A percentile compares a stretch with the other conserved stretches of the same genome.
phyloP scores from a whole-genome alignment of 1,140 invertebrate genomes.

The Paracyclopina nana region DNA sequence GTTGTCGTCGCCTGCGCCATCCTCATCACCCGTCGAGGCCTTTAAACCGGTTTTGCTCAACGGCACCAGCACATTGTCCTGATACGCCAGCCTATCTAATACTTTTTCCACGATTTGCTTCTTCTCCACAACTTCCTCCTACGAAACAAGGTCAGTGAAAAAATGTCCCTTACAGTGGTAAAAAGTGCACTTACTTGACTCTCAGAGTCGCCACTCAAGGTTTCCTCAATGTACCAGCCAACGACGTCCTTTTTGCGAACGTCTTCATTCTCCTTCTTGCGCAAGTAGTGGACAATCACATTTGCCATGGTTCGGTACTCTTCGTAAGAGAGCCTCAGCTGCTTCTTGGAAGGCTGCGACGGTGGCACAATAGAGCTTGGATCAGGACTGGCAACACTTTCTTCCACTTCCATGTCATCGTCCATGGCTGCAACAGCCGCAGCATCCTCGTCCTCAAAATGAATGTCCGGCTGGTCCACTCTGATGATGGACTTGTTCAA shows the following conservation, averaged over 20 bases:
- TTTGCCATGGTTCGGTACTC: slow-evolving; percentile 84
- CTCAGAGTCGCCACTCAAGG: slow-evolving; percentile 69
- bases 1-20: slow-evolving; percentile 47
- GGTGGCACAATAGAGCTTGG: slow-evolving; percentile 18
- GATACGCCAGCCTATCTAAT: slow-evolving; percentile 73
- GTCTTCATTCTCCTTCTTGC: slow-evolving; percentile 51
- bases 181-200: too few species aligned
- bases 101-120: slow-evolving; percentile 87
- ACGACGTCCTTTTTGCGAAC: slow-evolving; percentile 46
- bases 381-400: slow-evolving; percentile 17
- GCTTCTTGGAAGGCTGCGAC: slow-evolving; percentile 40
- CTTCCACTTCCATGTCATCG: slow-evolving; percentile 10
- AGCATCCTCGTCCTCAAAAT: slow-evolving; percentile 56
- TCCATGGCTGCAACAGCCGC: slow-evolving; percentile 5
- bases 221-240: slow-evolving; percentile 81
- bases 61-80: slow-evolving; percentile 82
- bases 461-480: slow-evolving; percentile 91
- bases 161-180: too few species aligned
- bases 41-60: slow-evolving; percentile 44
- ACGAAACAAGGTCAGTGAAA: too few species aligned
- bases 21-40: slow-evolving; percentile 29
- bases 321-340: slow-evolving; percentile 75
- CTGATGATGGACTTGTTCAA: slow-evolving; percentile 96
- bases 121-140: slow-evolving; percentile 65
- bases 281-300: slow-evolving; percentile 71